Base-by-base conservation (phyloP, 1,140 invertebrate genomes). In the Dreissena rostriformis region DNA sequence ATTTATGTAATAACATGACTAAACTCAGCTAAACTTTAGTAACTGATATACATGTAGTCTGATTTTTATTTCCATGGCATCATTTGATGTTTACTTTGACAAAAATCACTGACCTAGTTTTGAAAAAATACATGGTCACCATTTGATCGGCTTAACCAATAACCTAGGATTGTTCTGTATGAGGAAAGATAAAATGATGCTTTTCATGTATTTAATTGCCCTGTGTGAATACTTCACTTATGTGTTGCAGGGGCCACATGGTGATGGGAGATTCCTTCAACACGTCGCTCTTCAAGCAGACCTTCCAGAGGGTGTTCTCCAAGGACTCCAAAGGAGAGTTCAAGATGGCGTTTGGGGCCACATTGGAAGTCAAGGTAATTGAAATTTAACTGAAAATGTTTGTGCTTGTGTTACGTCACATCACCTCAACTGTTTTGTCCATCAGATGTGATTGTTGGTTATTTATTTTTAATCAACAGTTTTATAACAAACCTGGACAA, bases 201-300 rank as follows among this genome's bases (percentile, higher is more conserved):
- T 61, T 61, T 61, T 61, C 55, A 61, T 15, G n/a, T 61, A n/a
- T n/a, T n/a, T 61, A n/a, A 61, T 61, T 14, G 14, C 14, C 14
- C 55, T 15, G 55, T 61, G 14, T 61, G n/a, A 52, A 73, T 53
- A 51, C 0, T 74, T 4, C 39, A 28, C 74, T n/a, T 73, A 81
- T 84, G 81, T 79, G 10, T 95, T 95, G 89, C 93, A 97, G 97
- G 66, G 99, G 99, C 15, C 98, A 99, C 91, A 99, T 99, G 97
- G 98, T 99, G 15, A 99, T 99, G 97, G 98, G 98, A 22, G 99
- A 99, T 93, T 99, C 98, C 0, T 99, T 99, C 92, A 99, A 99
- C 94, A 99, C 99, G 0, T 98, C 98, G 0, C 94, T 99, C 0
- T 99, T 99, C 94, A 99, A 99, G 92, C 98, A 99, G 94, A 99